Base-by-base conservation (phyloP, 30 jellyfish, hydroid and myxozoan genomes). In the Pelagia noctiluca region DNA sequence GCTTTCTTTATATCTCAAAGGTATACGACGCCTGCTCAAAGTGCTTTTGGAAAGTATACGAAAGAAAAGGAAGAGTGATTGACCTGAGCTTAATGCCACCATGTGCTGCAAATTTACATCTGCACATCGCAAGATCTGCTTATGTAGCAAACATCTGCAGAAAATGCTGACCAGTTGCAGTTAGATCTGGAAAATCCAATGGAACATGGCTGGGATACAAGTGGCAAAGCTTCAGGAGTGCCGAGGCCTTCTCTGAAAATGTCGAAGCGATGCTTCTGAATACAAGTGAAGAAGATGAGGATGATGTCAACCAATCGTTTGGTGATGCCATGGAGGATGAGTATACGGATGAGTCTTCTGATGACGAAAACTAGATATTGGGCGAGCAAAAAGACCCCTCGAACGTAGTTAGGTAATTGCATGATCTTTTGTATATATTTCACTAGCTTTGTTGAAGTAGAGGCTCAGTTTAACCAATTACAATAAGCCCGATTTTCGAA, bases 1-100 rank as follows among this genome's bases (percentile, higher is more conserved):
- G 91, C 53, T 2, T 19, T 2, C 65, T 82, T 0, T 82, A 50
- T 13, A 29, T 82, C 67, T 29, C 67, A 2, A 53, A 77, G 0
- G 91, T 67, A 34, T 66, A 67, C 77, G 80, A 67, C 33, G 72
- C 57, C 57, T 16, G 57, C 57, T 42, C 57, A 42, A 42, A 42
- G 57, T 42, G 57, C 16, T 42, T 42, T 42, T 42, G 57, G 57
- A 42, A 42, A 42, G 57, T 42, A 42, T 42, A 5, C 57, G 57
- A 42, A 42, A 42, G 57, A 42, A 42, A 42, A 42, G 57, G 57
- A 42, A 42, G 57, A 42, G 57, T 42, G 57, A 16, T 42, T 42
- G 57, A 42, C 57, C 57, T 42, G 57, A 42, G 57, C 16, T 42
- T 42, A 42, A 42, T 42, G 57, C 57, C 57, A 42, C 57, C 57